phyloP scores from a whole-genome alignment of 2,888 invertebrate genomes.

The Athetis lepigone region DNA sequence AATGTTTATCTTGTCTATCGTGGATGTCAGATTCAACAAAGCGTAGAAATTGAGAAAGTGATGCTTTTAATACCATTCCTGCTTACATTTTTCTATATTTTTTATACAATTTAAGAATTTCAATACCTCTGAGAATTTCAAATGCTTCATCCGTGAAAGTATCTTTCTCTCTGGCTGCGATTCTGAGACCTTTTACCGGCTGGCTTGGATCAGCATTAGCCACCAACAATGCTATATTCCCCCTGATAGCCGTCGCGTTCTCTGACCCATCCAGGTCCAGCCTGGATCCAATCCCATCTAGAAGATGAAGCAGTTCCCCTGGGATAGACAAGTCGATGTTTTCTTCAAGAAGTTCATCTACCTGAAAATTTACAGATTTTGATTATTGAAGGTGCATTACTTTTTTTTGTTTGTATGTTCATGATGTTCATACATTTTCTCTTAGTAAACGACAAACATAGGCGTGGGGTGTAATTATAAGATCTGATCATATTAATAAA shows the following conservation, averaged over 20 bases:
- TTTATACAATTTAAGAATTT: neutral
- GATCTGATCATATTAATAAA: too few relatives aligned
- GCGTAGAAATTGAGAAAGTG: too few relatives aligned
- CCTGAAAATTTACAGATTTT: conserved; percentile 66
- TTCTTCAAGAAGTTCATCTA: conserved; percentile 75
- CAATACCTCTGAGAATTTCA: conserved; percentile 76
- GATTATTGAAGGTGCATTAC: neutral
- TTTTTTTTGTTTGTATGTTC: too few relatives aligned
- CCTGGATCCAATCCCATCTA: conserved; percentile 79
- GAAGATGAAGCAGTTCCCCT: conserved; percentile 75
- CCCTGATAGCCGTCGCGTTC: conserved; percentile 69
- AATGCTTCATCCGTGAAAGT: conserved; percentile 76
- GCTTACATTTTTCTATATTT: neutral
- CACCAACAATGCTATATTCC: conserved; percentile 81
- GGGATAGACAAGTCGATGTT: conserved; percentile 76
- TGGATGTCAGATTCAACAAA: too few relatives aligned
- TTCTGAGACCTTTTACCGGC: conserved; percentile 80
- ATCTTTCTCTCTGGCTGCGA: conserved; percentile 71
- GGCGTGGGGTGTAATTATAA: too few relatives aligned
- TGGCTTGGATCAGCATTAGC: conserved; percentile 74
- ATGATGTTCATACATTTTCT: too few relatives aligned
- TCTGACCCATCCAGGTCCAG: conserved; percentile 75
- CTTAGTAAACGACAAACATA: too few relatives aligned
- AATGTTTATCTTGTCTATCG: too few relatives aligned
- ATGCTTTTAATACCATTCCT: too few relatives aligned